These are phyloP conservation scores for Morus bassanus DNA, from an alignment of 2,797 vertebrate genomes.

Conservation along the genomic window DNA sequence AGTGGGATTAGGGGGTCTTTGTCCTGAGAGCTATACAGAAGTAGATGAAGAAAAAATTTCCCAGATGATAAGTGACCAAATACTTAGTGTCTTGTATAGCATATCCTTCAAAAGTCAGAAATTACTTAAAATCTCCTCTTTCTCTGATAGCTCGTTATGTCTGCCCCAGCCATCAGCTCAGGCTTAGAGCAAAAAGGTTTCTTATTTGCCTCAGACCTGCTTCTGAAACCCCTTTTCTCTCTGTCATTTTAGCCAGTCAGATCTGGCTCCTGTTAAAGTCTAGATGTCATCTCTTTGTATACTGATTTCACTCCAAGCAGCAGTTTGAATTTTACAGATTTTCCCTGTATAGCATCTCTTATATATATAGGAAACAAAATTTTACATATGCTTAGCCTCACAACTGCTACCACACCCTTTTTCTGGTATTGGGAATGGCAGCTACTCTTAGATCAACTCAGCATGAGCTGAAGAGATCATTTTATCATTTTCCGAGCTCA, in stretches of 20 bases:
- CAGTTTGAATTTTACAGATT: background rate
- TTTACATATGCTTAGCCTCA: background rate
- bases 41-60: background rate
- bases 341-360: background rate
- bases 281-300: background rate
- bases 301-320: background rate
- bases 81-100: background rate
- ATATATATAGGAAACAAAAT: background rate
- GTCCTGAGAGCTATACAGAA: background rate
- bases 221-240: background rate
- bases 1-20: background rate
- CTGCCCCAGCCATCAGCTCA: background rate
- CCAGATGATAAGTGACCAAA: background rate
- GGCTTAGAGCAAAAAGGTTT: background rate
- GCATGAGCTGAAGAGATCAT: background rate
- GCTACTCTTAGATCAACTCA: background rate
- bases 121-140: background rate
- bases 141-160: background rate
- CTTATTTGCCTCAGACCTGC: background rate
- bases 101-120: background rate
- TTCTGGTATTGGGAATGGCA: background rate
- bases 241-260: background rate
- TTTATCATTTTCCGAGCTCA: background rate
- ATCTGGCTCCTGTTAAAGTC: background rate
- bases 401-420: background rate